These are phyloP conservation scores for Epinephelus awoara DNA, from an alignment of 2,797 vertebrate species.

Conservation along the genomic window DNA sequence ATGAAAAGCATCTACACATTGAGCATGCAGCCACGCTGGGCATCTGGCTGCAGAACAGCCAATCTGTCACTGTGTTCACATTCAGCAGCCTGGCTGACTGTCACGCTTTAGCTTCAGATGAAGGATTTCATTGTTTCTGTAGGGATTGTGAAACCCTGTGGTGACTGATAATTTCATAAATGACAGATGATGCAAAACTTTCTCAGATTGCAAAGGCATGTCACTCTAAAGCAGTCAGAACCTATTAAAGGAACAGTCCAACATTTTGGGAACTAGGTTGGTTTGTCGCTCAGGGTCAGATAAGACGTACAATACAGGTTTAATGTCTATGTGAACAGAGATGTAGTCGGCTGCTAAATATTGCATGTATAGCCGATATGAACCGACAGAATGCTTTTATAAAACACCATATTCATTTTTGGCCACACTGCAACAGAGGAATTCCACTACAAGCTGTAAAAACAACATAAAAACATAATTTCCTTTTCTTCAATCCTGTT, in stretches of 20 bases:
- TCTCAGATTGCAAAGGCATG: neutral
- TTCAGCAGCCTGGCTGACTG: neutral
- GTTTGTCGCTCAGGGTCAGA: neutral
- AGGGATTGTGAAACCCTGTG: neutral
- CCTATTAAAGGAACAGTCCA: neutral
- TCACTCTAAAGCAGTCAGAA: neutral
- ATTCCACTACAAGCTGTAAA: too few species aligned
- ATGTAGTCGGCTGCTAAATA: too few species aligned
- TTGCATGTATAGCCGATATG: neutral
- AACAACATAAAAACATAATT: too few species aligned
- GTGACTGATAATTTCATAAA: neutral
- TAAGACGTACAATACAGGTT: neutral
- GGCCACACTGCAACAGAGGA: too few species aligned
- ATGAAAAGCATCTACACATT: slow-evolving; percentile 34
- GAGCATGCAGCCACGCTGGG: slow-evolving; percentile 1
- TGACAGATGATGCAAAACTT: slow-evolving; percentile 11
- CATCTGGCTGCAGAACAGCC: neutral
- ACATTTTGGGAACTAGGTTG: neutral
- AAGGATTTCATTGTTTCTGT: slow-evolving; percentile 6
- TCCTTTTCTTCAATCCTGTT: too few species aligned
- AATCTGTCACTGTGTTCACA: slow-evolving; percentile 1
- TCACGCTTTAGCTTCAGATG: neutral
- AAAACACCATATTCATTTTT: too few species aligned
- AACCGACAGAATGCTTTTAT: too few species aligned
- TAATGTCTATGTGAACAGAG: neutral